Conservation (phyloP, 1,140 invertebrate species). For the Archivesica marissinica region DNA sequence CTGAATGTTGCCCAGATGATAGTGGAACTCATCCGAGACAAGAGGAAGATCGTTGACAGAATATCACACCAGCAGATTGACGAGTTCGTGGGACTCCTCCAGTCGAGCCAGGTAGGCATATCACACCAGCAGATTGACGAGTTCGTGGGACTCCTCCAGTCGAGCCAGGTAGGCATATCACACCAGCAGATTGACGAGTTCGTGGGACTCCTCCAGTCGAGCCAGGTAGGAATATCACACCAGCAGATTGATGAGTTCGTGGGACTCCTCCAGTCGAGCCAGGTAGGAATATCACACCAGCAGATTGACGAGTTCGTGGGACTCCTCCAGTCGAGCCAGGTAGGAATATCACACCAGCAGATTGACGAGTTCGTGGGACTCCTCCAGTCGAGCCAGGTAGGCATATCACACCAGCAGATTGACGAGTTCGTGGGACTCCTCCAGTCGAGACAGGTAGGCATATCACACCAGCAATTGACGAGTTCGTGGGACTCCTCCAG, state of each 20-base stretch:
- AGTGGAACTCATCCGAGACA: constrained; percentile 83
- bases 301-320: too few species aligned
- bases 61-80: constrained; percentile 83
- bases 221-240: constrained; percentile 83
- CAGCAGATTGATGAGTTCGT: constrained; percentile 83
- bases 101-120: constrained; percentile 80
- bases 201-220: constrained; percentile 77
- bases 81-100: constrained; percentile 80
- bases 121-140: constrained; percentile 82
- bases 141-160: constrained; percentile 80
- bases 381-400: too few species aligned
- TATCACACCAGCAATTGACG: constrained; percentile 82
- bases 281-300: too few species aligned
- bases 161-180: constrained; percentile 83
- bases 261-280: constrained; percentile 78
- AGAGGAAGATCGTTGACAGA: constrained; percentile 83
- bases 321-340: too few species aligned
- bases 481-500: constrained; percentile 80
- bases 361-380: too few species aligned
- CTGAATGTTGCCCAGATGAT: constrained; percentile 84
- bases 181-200: constrained; percentile 82
- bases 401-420: constrained; percentile 83
- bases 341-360: too few species aligned
- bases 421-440: constrained; percentile 81
- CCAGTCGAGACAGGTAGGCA: constrained; percentile 83